Percentiles rank a stretch among this genome's conserved stretches.
Conservation (phyloP, 2,797 vertebrate species). For the Telmatherina bonti region DNA sequence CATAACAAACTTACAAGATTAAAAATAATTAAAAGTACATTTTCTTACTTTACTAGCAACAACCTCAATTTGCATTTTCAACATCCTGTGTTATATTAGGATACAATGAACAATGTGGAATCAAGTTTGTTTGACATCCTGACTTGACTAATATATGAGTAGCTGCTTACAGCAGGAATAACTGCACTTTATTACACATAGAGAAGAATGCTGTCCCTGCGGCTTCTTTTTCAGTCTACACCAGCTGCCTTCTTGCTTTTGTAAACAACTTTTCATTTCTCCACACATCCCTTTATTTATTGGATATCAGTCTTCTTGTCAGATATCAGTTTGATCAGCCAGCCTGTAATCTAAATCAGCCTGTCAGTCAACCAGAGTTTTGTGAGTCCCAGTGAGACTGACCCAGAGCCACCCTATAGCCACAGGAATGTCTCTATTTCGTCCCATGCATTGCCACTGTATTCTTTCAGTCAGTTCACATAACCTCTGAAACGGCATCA, state of each 20-base stretch:
- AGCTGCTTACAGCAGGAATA: background rate
- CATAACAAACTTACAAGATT: background rate
- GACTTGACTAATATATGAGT: conserved; percentile 20
- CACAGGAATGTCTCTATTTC: conserved; percentile 72
- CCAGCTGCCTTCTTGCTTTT: background rate
- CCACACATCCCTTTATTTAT: conserved; percentile 5
- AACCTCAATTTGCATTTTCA: background rate
- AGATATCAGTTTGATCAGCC: conserved; percentile 13
- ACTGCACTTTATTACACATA: conserved; percentile 16
- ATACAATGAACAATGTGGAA: background rate
- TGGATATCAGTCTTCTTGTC: conserved; percentile 22
- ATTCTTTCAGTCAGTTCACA: conserved; percentile 70
- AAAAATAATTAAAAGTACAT: background rate
- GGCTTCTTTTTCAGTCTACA: background rate
- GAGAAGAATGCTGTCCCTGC: background rate
- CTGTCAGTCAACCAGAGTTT: conserved; percentile 42
- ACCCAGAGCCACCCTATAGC: conserved; percentile 42
- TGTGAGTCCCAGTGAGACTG: conserved; percentile 49
- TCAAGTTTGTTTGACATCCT: conserved; percentile 18
- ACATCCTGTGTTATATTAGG: no score
- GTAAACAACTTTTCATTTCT: conserved; percentile 1
- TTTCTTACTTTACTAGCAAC: background rate
- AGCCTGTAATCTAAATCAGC: conserved; percentile 35
- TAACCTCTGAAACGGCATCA: conserved; percentile 58
- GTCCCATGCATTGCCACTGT: conserved; percentile 67